A percentile compares a stretch with the other conserved stretches of the same genome.
Conservation (phyloP, 2,888 invertebrate genomes). For the Ennomos erosarius region DNA sequence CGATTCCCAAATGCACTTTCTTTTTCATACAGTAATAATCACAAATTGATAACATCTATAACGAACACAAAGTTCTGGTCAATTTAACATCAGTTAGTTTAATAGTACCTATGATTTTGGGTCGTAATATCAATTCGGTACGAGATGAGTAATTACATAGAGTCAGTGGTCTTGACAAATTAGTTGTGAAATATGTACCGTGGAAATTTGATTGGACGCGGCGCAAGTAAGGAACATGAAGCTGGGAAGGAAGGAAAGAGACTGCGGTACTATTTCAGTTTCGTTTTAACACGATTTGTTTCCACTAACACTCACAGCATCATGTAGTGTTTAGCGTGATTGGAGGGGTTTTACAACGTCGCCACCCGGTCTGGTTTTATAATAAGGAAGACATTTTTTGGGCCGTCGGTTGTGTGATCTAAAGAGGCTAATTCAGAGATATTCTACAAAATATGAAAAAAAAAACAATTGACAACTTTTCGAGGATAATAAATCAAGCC, state of each 20-base stretch:
- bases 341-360: no score
- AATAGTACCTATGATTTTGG: slow-evolving; percentile 45
- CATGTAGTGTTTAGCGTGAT: no score
- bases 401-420: no score
- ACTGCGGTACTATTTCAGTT: background rate
- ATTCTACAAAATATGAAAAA: no score
- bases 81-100: slow-evolving; percentile 31
- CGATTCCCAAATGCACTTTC: no score
- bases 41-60: slow-evolving; percentile 2
- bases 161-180: slow-evolving; percentile 76
- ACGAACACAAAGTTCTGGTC: slow-evolving; percentile 17
- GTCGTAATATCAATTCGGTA: slow-evolving; percentile 77
- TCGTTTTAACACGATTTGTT: no score
- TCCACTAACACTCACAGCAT: no score
- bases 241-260: slow-evolving; percentile 24
- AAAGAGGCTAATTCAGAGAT: no score
- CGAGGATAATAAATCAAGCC: no score
- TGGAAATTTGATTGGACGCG: slow-evolving; percentile 74
- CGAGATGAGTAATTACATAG: slow-evolving; percentile 76
- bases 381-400: no score
- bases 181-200: slow-evolving; percentile 77
- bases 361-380: no score
- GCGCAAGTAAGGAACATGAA: slow-evolving; percentile 43
- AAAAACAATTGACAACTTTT: no score
- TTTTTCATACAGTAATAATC: background rate